Evolutionary conservation across 2,797 vertebrate species (phyloP).

Genomic region (Craterocephalus amniculus): DNA sequence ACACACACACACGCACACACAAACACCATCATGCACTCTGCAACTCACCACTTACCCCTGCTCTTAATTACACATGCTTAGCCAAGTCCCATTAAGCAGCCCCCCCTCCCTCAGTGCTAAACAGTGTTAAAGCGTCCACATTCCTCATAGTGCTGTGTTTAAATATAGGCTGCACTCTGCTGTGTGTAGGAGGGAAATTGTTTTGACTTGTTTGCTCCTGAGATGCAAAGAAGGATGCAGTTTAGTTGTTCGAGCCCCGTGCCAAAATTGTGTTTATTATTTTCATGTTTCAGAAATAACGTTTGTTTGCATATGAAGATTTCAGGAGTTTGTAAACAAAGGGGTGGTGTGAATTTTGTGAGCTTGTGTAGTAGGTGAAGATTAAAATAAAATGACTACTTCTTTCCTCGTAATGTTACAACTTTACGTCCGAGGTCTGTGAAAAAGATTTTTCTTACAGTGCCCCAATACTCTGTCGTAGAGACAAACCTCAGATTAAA

Average conservation of each 20-base stretch:
- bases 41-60: constrained; percentile 75
- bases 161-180: constrained; percentile 56
- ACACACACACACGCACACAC: constrained; percentile 34
- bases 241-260: constrained; percentile 9
- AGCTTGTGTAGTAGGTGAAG: not conserved
- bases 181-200: constrained; percentile 63
- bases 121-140: constrained; percentile 73
- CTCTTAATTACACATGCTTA: constrained; percentile 84
- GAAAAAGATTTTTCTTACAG: no score
- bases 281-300: constrained; percentile 13
- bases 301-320: not conserved
- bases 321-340: not conserved
- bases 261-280: constrained; percentile 13
- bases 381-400: no score
- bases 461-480: no score
- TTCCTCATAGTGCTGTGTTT: constrained; percentile 67
- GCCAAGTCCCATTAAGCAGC: constrained; percentile 84
- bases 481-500: no score
- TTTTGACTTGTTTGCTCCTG: constrained; percentile 53
- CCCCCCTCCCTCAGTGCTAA: constrained; percentile 58
- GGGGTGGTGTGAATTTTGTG: not conserved
- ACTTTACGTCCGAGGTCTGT: no score
- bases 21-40: constrained; percentile 55
- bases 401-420: no score
- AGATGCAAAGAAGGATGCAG: constrained; percentile 30